These are phyloP conservation scores for Campaea margaritaria DNA, from an alignment of 2,888 invertebrate genomes.

Conservation along the genomic window DNA sequence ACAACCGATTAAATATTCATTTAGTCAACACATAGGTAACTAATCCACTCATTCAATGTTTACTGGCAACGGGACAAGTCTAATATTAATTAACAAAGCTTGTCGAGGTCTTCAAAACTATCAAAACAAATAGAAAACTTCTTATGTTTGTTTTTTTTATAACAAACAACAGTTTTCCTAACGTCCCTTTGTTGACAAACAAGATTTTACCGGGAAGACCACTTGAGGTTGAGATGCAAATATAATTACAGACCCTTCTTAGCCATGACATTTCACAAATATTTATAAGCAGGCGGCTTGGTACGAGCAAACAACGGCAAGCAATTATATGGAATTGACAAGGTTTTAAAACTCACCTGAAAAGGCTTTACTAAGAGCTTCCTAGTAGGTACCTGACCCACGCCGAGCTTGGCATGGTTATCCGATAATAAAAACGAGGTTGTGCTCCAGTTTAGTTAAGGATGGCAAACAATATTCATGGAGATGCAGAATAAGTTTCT, in stretches of 20 bases:
- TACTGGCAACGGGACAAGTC: slow-evolving; percentile 8
- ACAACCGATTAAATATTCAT: slow-evolving; percentile 67
- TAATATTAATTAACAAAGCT: slow-evolving; percentile 21
- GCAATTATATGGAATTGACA: slow-evolving; percentile 38
- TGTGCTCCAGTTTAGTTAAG: slow-evolving; percentile 19
- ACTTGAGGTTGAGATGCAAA: not conserved
- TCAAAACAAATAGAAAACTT: not conserved
- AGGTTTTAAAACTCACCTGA: slow-evolving; percentile 44
- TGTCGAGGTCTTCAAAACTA: not conserved
- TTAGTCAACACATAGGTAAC: slow-evolving; percentile 49
- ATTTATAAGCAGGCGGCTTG: not conserved
- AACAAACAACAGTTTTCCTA: not conserved
- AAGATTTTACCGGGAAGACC: not conserved
- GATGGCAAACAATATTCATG: slow-evolving; percentile 1
- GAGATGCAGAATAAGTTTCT: not conserved
- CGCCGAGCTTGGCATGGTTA: slow-evolving; percentile 9
- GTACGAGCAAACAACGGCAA: slow-evolving; percentile 19
- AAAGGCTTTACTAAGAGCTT: slow-evolving; percentile 38
- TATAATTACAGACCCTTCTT: not conserved
- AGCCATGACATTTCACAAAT: slow-evolving; percentile 3
- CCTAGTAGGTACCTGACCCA: slow-evolving; percentile 18
- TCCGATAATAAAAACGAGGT: slow-evolving; percentile 20
- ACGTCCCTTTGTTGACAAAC: slow-evolving; percentile 8
- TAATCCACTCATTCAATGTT: slow-evolving; percentile 25
- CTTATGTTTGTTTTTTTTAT: not conserved